Base-by-base conservation (phyloP, 1,140 invertebrate species). In the Heterodera schachtii region DNA sequence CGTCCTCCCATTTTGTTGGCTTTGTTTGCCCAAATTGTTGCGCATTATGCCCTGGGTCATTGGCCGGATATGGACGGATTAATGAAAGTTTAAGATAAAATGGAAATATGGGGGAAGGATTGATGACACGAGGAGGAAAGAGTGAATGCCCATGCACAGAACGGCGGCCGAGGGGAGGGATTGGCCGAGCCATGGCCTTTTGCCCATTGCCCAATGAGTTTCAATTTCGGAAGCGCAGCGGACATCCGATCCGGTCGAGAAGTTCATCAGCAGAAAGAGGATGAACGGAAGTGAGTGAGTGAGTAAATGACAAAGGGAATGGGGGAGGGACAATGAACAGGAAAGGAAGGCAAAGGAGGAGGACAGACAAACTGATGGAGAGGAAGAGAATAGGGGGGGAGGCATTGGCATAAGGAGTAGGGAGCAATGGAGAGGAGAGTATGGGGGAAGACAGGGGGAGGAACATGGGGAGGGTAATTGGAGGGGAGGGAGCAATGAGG, bases 21-120 rank as follows among this genome's bases (percentile, higher is more conserved):
- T 71, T 46, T 71, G 69, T 71, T 71, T 71, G 69, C 69, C 21
- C 69, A 43, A 71, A 71, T 60, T 71, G 69, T 71, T 71, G 69
- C 69, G 69, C 69, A 71, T 71, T 71, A 46, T 71, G 69, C 31
- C 69, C 69, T 46, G 44, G 69, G 69, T 60, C 57, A 60, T 60
- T 60, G 57, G 57, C 57, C 57, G 19, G 57, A 60, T 60, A 19
- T 60, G 57, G 57, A 60, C 57, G 57, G 57, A 60, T 60, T 60
- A 60, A 16, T 16, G 49, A 60, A 60, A 71, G 44, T 71, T 41
- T 41, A 31, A 31, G 9, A 31, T 41, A 11, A n/a, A 71, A 71
- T 19, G 21, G 69, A 46, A 13, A 46, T 11, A 71, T 31, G 31
- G n/a, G 7, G 21, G 69, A 21, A 9, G 67, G 41, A 70, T 43